phyloP scores from a whole-genome alignment of 2,113 vertebrate genomes.

The Hemiscyllium ocellatum region DNA sequence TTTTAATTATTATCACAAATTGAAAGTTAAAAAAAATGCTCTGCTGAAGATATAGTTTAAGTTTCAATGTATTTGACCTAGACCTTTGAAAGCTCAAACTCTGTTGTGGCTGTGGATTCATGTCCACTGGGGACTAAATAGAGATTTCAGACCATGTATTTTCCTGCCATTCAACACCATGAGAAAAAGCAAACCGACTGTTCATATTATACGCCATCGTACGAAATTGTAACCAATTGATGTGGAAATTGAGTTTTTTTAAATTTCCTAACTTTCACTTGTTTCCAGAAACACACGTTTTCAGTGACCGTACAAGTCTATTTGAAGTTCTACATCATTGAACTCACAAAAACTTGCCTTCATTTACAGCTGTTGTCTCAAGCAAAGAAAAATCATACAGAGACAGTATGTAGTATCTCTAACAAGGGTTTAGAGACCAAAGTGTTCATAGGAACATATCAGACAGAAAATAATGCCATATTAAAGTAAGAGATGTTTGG shows the following conservation, averaged over 20 bases:
- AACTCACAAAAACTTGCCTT: background rate
- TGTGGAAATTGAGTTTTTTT: background rate
- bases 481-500: background rate
- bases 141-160: conserved; percentile 27
- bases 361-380: background rate
- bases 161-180: conserved; percentile 30
- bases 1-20: background rate
- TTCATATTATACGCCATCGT: too few relatives aligned
- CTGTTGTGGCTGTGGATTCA: conserved; percentile 22
- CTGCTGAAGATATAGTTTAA: conserved; percentile 14
- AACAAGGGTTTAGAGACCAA: background rate
- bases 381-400: background rate
- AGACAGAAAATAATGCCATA: background rate
- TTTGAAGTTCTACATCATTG: background rate
- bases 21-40: background rate
- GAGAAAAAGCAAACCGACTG: background rate
- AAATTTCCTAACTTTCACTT: background rate
- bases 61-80: conserved; percentile 37
- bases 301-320: background rate
- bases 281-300: background rate
- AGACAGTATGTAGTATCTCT: background rate
- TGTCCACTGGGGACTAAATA: conserved; percentile 27
- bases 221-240: background rate
- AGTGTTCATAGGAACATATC: background rate
- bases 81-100: conserved; percentile 26